Evolutionary conservation across 2,888 invertebrate species (phyloP), one percentile per base, ranked within the genome.

Genomic region (Empis livida): DNA sequence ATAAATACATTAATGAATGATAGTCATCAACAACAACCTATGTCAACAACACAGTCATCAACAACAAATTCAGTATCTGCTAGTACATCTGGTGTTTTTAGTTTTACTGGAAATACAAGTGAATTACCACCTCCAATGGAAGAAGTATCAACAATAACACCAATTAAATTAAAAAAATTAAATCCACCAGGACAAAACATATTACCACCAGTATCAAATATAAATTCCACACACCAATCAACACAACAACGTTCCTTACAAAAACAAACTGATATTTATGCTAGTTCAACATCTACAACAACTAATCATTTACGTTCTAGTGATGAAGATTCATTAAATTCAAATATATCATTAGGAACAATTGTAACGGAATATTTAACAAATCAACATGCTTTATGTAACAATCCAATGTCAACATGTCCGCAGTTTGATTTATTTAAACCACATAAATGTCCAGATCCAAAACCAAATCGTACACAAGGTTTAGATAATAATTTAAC

Each of bases 311-410:
- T 3, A 56, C 40, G 40, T 13, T 13, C 13, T 4, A 17, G 17
- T 17, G 37, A 51, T 6, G 39, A 48, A 17, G 48, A 48, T 13
- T 38, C 37, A 16, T 35, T 48, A 54, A 44, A 42, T 51, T 62
- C 62, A 50, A 63, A 64, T 9, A 79, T 83, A 47, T 84, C 87
- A 0, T 72, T 97, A 20, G 89, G 93, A 67, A 85, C 87, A 40
- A 95, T 99, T 60, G 90, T 97, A 53, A 94, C 91, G 0, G 95
- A 96, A 68, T 97, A 96, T 71, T 76, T 97, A 45, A 86, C 93
- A 57, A 93, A 94, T 71, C 97, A 99, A 68, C 99, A 99, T 71
- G 86, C 95, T n/a, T 73, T 92, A 9, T 99, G 99, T 73, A 90
- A 89, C 71, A 93, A 96, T 70, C 99, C 99, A 0, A 93, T 99